Base-by-base conservation (phyloP, 2,888 invertebrate species). In the Thalpophila matura region DNA sequence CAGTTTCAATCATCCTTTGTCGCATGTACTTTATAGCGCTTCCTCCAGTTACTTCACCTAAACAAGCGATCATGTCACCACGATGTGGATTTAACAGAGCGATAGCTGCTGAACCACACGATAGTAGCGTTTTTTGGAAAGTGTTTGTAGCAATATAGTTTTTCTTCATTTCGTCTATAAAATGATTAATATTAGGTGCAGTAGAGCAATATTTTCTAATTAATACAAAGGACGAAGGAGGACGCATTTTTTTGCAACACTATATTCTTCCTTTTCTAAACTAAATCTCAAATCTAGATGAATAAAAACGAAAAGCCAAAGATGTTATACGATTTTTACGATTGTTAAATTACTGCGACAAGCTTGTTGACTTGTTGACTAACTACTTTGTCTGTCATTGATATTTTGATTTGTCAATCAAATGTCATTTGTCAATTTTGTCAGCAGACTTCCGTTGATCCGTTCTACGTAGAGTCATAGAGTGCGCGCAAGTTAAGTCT, bases 1-100 rank as follows among this genome's bases (percentile, higher is more conserved):
- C 88, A 56, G 97, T 97, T 43, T 95, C 91, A 70, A 96, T 90
- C 99, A 99, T 99, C 87, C 96, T 96, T 38, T 95, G 88, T 53
- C 96, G 95, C 92, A 99, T 98, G 80, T 96, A 95, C 67, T 94
- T 94, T 4, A 99, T 94, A 3, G 99, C 97, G 43, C 86, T 87
- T 71, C 95, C 94, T 2, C 97, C 99, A 9, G 99, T 98, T 0
- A 98, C 98, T 94, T 99, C 99, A 1, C 99, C 99, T 77, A 99
- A 95, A 74, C 98, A 98, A 20, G 99, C 99, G 77, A 99, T 98
- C 98, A 99, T 98, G 87, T 99, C 99, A 16, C 96, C 97, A 67
- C 98, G 94, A 59, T 90, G 84, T 6, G 99, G 99, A 93, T 99
- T 96, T 9, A 97, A 83, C 40, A 99, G 91, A 0, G 99, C 97